Percentiles rank a stretch among this genome's conserved stretches.
Conservation (phyloP, 2,113 vertebrate species). For the Catagonus wagneri region DNA sequence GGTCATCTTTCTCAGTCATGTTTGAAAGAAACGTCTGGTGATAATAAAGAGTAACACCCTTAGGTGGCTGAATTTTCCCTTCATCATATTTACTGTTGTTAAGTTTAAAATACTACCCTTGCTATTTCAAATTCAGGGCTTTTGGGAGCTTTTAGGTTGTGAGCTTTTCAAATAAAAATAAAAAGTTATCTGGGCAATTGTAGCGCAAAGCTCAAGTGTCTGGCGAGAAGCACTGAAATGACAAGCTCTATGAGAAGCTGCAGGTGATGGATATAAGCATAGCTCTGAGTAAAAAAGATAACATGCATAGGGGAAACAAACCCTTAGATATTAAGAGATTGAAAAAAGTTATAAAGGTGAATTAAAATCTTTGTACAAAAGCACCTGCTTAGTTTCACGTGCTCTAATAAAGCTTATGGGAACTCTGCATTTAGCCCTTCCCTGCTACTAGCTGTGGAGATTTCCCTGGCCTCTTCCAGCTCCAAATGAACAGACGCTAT, state of each 20-base stretch:
- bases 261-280: conserved; percentile 75
- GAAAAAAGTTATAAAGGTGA: background rate
- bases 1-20: background rate
- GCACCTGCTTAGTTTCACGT: conserved; percentile 18
- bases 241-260: conserved; percentile 50
- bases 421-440: background rate
- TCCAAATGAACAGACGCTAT: background rate
- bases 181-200: conserved; percentile 60
- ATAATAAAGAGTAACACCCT: background rate
- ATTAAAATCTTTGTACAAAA: background rate
- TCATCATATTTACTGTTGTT: background rate
- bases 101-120: background rate
- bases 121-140: conserved; percentile 3
- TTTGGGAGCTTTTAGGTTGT: conserved; percentile 25
- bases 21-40: background rate
- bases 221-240: background rate
- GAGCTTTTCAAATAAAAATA: conserved; percentile 27
- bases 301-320: background rate
- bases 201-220: background rate
- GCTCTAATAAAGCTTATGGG: conserved; percentile 1
- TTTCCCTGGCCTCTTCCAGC: background rate
- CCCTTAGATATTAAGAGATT: background rate
- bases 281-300: conserved; percentile 87
- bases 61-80: background rate
- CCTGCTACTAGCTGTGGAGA: background rate